A percentile compares a stretch with the other conserved stretches of the same genome.
These are phyloP conservation scores for Eira barbara DNA, from an alignment of 2,113 vertebrate species.

Conservation along the genomic window DNA sequence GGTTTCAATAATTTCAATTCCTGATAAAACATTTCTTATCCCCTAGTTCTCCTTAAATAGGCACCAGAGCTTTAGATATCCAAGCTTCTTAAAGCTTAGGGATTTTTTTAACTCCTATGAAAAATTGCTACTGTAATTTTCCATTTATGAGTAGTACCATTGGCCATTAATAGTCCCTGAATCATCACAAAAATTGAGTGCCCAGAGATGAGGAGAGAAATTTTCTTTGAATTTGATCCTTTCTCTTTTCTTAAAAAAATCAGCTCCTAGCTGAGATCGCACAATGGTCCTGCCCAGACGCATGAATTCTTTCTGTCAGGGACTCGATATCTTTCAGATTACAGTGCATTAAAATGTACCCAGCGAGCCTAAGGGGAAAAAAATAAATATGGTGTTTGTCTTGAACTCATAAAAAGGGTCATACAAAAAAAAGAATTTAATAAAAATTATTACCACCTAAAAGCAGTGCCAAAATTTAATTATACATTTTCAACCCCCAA, in stretches of 20 bases:
- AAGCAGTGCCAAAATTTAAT: constrained; percentile 70
- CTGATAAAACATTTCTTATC: neutral
- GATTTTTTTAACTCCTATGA: neutral
- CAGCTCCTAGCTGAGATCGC: neutral
- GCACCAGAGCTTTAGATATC: neutral
- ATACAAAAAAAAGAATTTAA: constrained; percentile 64
- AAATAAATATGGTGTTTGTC: constrained; percentile 60
- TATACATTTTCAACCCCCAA: constrained; percentile 52
- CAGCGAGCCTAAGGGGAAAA: neutral
- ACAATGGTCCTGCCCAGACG: neutral
- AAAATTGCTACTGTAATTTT: neutral
- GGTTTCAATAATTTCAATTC: neutral
- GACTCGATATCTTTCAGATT: constrained; percentile 52
- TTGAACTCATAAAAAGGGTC: constrained; percentile 67
- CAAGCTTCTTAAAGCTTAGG: neutral
- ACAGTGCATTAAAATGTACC: constrained; percentile 55
- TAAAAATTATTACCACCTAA: constrained; percentile 68
- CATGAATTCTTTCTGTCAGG: neutral
- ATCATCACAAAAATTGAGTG: constrained; percentile 33
- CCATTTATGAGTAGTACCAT: neutral
- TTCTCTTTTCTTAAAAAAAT: neutral
- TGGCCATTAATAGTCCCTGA: neutral
- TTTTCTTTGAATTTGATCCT: constrained; percentile 29
- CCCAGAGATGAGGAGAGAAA: neutral
- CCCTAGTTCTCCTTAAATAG: neutral